These are phyloP conservation scores for Spatulosminthurus flaviceps DNA, from an alignment of 2,888 invertebrate species.

Conservation along the genomic window DNA sequence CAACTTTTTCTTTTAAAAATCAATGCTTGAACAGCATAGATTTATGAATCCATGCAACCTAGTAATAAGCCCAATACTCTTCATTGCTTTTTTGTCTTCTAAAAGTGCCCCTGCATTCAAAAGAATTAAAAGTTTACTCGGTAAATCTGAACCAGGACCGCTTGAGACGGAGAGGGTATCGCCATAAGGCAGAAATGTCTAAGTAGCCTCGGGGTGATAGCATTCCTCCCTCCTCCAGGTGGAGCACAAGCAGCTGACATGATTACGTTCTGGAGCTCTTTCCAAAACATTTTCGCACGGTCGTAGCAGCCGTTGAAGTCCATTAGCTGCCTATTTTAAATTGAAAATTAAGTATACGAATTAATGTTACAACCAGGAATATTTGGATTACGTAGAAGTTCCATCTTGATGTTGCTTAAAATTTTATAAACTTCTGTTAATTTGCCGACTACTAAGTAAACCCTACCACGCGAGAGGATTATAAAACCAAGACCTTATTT, in stretches of 20 bases:
- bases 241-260: slow-evolving; percentile 87
- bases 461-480: not conserved
- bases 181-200: slow-evolving; percentile 88
- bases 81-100: too few relatives aligned
- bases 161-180: slow-evolving; percentile 82
- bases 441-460: not conserved
- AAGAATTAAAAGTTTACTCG: slow-evolving; percentile 66
- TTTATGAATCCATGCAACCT: too few relatives aligned
- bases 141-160: slow-evolving; percentile 81
- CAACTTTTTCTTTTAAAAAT: too few relatives aligned
- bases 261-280: slow-evolving; percentile 83
- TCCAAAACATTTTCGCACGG: slow-evolving; percentile 88
- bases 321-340: slow-evolving; percentile 72
- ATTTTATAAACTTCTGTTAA: not conserved
- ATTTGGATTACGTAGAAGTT: too few relatives aligned
- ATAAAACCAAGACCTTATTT: slow-evolving; percentile 46
- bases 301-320: slow-evolving; percentile 87
- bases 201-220: slow-evolving; percentile 83
- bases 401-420: not conserved
- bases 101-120: not conserved
- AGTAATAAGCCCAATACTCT: too few relatives aligned
- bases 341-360: too few relatives aligned
- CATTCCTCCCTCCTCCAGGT: slow-evolving; percentile 89
- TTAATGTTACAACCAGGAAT: too few relatives aligned
- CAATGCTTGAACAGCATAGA: too few relatives aligned